Evolutionary conservation across 2,797 vertebrate genomes (phyloP), one percentile per base, ranked within the genome.

Genomic region (Hylomyscus alleni): DNA sequence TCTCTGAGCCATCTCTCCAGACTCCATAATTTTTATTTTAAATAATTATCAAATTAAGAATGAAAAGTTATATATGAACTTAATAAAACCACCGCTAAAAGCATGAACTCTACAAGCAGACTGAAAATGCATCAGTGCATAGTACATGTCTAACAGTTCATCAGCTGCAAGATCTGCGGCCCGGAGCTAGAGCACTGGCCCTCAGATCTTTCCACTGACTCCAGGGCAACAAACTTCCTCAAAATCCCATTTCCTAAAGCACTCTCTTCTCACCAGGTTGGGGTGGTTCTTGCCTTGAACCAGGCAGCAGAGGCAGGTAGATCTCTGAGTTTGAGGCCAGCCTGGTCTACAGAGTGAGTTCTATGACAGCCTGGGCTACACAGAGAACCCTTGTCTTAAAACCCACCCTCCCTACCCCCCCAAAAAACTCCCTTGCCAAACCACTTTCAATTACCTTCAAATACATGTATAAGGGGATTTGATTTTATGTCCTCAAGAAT

Each of bases 61-160:
- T 56, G 85, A 91, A 97, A 91, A 97, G 44, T 91, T 60, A 91
- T 11, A 67, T 2, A 56, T 81, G 81, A 91, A 90, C 81, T 81
- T 84, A 58, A 77, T 47, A 58, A 93, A 97, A 91, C 62, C 72
- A 94, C 37, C 87, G 37, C 44, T 84, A 54, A 92, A 91, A 91
- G 44, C 40, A 47, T 17, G 0, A 90, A 85, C 8, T 50, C 50
- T 56, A 85, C 94, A 94, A 89, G 47, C 56, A 92, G 14, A 78
- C 15, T 37, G 60, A 34, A 92, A 89, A 96, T 76, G 89, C 0
- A 88, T 47, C 34, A 90, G 65, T 31, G 69, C 82, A 12, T 17
- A 87, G 13, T 65, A 52, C 93, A 37, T 82, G 90, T 93, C 83
- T 69, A n/a, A 65, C 13, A 93, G 67, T 88, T 86, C 26, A 85